These are phyloP conservation scores for Narcine bancroftii DNA, from an alignment of 2,113 vertebrate genomes.

Conservation along the genomic window DNA sequence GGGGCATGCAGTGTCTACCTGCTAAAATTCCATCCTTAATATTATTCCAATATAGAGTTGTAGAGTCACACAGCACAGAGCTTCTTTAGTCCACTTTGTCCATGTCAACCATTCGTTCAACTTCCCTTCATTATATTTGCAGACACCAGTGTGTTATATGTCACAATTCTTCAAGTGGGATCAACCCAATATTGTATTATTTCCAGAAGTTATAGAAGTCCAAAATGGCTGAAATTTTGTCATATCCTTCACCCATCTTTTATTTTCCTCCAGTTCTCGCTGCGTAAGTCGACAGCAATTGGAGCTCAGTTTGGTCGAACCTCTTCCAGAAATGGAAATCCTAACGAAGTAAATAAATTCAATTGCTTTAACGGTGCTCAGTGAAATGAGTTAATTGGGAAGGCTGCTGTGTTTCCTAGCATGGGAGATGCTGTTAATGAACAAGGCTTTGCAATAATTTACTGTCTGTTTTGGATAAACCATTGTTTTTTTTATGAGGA, in stretches of 20 bases:
- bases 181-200: too few relatives aligned
- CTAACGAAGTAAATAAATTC: slow-evolving; percentile 10
- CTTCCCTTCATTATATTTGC: too few relatives aligned
- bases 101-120: too few relatives aligned
- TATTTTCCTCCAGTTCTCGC: not conserved
- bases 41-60: too few relatives aligned
- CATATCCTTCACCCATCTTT: not conserved
- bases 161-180: too few relatives aligned
- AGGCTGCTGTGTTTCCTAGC: slow-evolving; percentile 22
- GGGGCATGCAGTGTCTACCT: too few relatives aligned
- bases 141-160: too few relatives aligned
- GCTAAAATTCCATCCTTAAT: too few relatives aligned
- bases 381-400: slow-evolving; percentile 26
- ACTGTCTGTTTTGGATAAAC: slow-evolving; percentile 23
- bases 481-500: slow-evolving; percentile 8
- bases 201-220: too few relatives aligned
- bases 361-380: slow-evolving; percentile 1
- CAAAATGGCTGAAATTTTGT: not conserved
- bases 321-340: not conserved
- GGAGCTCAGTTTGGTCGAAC: not conserved
- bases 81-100: too few relatives aligned
- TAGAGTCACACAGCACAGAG: too few relatives aligned
- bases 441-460: slow-evolving; percentile 1
- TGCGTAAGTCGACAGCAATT: not conserved
- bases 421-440: slow-evolving; percentile 2